Conservation (phyloP, 2,113 vertebrate species). For the Motacilla alba region DNA sequence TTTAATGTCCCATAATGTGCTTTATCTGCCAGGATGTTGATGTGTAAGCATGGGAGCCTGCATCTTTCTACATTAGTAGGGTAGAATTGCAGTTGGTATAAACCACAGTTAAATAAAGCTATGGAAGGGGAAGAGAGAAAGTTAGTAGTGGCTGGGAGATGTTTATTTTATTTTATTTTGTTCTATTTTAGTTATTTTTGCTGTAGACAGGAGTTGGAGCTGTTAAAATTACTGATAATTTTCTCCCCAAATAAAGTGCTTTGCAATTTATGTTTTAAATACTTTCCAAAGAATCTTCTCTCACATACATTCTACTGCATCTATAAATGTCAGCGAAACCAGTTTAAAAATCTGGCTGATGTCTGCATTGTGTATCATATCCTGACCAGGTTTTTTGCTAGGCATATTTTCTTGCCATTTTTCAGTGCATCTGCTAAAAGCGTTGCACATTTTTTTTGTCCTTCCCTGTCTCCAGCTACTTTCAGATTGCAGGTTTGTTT, state of each 20-base stretch:
- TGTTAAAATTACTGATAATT: not conserved
- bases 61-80: not conserved
- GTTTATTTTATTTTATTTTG: not conserved
- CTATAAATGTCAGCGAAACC: not conserved
- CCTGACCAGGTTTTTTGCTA: not conserved
- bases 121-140: not conserved
- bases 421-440: not conserved
- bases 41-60: not conserved
- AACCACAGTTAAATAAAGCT: not conserved
- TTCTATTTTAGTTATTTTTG: not conserved
- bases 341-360: not conserved
- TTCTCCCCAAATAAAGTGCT: not conserved
- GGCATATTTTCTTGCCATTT: not conserved
- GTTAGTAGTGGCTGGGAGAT: not conserved
- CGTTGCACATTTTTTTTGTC: not conserved
- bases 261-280: not conserved
- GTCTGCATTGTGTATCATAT: not conserved
- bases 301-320: not conserved
- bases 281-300: not conserved
- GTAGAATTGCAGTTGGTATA: not conserved
- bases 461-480: not conserved
- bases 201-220: not conserved
- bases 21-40: not conserved
- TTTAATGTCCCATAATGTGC: not conserved
- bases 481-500: not conserved